Conservation (phyloP, 2,797 vertebrate genomes). For the Psittacula derbiana region DNA sequence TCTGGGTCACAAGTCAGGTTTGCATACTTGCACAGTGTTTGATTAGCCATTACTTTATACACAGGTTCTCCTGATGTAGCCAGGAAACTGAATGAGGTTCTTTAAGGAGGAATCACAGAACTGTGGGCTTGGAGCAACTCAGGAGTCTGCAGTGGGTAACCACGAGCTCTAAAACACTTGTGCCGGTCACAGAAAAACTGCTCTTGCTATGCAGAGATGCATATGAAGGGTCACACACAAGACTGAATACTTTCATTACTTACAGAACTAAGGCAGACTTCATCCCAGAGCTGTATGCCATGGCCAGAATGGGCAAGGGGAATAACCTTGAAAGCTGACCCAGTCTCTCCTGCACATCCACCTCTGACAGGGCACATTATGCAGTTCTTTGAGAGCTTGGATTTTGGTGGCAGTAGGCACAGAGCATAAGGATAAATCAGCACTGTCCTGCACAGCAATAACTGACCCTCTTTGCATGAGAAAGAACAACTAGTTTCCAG, state of each 20-base stretch:
- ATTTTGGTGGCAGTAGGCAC: background rate
- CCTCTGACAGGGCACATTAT: background rate
- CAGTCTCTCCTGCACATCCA: background rate
- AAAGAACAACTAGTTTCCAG: background rate
- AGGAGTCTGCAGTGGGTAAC: background rate
- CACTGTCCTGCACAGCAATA: background rate
- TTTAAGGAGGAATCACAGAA: constrained; percentile 72
- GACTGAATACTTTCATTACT: background rate
- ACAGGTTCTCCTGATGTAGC: constrained; percentile 90
- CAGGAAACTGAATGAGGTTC: constrained; percentile 82
- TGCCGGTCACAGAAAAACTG: background rate
- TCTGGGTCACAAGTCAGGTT: constrained; percentile 88
- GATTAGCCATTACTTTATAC: constrained; percentile 88
- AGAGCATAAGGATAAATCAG: background rate
- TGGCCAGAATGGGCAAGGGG: background rate
- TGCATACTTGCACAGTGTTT: constrained; percentile 84
- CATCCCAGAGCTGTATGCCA: background rate
- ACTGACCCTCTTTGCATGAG: background rate
- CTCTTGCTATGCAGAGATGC: background rate
- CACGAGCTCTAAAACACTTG: background rate
- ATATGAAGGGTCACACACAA: background rate
- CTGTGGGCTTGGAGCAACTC: background rate
- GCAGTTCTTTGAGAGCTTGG: background rate
- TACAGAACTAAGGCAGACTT: background rate
- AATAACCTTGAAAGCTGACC: background rate